These are phyloP conservation scores for Periplaneta americana DNA, from an alignment of 1,140 invertebrate species.

Conservation along the genomic window DNA sequence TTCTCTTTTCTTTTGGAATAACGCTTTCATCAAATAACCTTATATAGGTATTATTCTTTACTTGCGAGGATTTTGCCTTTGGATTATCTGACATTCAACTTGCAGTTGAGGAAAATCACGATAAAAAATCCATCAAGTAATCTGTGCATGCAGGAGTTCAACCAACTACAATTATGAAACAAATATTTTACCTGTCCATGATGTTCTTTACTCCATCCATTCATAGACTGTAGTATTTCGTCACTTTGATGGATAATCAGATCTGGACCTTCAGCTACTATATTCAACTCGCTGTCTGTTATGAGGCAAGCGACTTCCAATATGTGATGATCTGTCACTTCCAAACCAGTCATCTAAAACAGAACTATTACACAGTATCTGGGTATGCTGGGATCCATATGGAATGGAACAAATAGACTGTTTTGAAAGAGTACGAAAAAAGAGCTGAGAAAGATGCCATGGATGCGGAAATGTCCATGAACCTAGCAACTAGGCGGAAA, in stretches of 20 bases:
- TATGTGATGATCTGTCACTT: slow-evolving; percentile 71
- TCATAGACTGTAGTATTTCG: slow-evolving; percentile 68
- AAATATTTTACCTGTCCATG: slow-evolving; percentile 44
- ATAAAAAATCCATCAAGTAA: no score
- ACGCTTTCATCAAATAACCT: background rate
- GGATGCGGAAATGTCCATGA: background rate
- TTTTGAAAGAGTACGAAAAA: no score
- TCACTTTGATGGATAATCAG: slow-evolving; percentile 79
- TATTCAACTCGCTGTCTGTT: slow-evolving; percentile 74
- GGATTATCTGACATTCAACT: no score
- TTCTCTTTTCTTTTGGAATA: background rate
- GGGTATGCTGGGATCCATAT: background rate
- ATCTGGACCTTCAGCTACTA: slow-evolving; percentile 70
- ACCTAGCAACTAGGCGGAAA: background rate
- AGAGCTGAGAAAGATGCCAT: no score
- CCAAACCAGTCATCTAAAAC: slow-evolving; percentile 69
- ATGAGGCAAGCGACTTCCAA: slow-evolving; percentile 85
- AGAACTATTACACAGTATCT: background rate
- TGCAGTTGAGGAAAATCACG: no score
- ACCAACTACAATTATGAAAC: background rate
- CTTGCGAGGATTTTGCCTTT: background rate
- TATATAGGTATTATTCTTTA: background rate
- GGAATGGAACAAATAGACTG: no score
- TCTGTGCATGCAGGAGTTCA: background rate
- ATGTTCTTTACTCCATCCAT: slow-evolving; percentile 72